A percentile compares a stretch with the other conserved stretches of the same genome.
These are phyloP conservation scores for Hirudinaria manillensis DNA, from an alignment of 2,888 invertebrate genomes.

Conservation along the genomic window DNA sequence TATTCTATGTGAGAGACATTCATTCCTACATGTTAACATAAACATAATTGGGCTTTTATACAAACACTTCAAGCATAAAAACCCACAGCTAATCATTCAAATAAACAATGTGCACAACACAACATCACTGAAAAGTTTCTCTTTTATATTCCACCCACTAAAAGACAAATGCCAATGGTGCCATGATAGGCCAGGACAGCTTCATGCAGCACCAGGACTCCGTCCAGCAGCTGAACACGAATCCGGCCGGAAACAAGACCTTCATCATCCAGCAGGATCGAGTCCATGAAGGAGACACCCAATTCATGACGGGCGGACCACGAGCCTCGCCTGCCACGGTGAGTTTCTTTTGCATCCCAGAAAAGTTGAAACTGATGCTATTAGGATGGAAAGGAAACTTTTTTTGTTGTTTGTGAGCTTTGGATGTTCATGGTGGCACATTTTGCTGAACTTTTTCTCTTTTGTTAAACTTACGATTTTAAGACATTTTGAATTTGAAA, in stretches of 20 bases:
- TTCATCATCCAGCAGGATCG: slow-evolving; percentile 23
- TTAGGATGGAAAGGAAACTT: not conserved
- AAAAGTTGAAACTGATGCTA: not conserved
- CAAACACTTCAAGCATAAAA: too few relatives aligned
- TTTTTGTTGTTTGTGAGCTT: not conserved
- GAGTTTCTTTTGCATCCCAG: not conserved
- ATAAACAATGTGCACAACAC: too few relatives aligned
- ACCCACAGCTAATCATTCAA: too few relatives aligned
- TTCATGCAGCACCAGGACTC: slow-evolving; percentile 16
- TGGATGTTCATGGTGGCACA: not conserved
- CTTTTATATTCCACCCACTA: too few relatives aligned
- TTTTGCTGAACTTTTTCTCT: not conserved
- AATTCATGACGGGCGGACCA: slow-evolving; percentile 18
- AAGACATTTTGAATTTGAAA: not conserved
- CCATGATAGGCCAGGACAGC: slow-evolving; percentile 12
- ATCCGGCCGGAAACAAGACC: slow-evolving; percentile 11
- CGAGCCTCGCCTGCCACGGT: slow-evolving; percentile 28
- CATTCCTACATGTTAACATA: not conserved
- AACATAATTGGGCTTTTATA: not conserved
- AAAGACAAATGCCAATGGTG: slow-evolving; percentile 20
- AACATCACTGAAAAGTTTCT: too few relatives aligned
- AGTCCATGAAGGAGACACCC: not conserved
- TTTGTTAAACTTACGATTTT: not conserved
- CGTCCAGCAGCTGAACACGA: not conserved
- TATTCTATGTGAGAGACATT: slow-evolving; percentile 24